A percentile compares a stretch with the other conserved stretches of the same genome.
Evolutionary conservation across 2,113 vertebrate genomes (phyloP).

Genomic region (Potamarius usumacintae): DNA sequence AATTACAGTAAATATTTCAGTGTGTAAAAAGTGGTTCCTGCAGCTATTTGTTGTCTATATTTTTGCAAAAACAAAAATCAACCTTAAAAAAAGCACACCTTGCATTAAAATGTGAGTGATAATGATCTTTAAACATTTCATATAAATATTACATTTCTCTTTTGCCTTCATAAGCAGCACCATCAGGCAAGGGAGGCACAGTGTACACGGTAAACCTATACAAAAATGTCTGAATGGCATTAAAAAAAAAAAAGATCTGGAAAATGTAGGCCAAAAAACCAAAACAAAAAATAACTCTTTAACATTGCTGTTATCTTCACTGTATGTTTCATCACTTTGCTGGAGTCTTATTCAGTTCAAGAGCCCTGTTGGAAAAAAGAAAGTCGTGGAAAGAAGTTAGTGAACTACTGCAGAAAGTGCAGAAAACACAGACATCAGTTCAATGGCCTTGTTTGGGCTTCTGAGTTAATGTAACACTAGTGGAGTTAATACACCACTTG

Average conservation of each 20-base stretch:
- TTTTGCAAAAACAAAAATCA: neutral
- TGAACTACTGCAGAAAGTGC: neutral
- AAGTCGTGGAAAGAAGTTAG: neutral
- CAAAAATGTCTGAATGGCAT: conserved; percentile 14
- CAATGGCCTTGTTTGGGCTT: neutral
- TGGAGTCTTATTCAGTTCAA: neutral
- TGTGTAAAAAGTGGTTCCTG: neutral
- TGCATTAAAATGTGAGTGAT: neutral
- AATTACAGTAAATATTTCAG: neutral
- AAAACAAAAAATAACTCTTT: conserved; percentile 18
- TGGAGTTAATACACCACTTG: neutral
- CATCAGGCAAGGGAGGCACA: conserved; percentile 42
- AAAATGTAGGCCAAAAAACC: conserved; percentile 5
- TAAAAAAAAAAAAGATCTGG: neutral
- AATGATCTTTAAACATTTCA: neutral
- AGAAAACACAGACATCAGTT: neutral
- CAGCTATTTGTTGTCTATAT: neutral
- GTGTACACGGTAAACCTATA: neutral
- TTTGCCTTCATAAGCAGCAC: conserved; percentile 48
- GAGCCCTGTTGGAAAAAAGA: conserved; percentile 30
- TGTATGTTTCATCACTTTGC: neutral
- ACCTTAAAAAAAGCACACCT: neutral
- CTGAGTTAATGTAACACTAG: neutral
- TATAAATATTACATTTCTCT: conserved; percentile 32
- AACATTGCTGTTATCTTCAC: neutral